Percentiles rank a stretch among this genome's conserved stretches.
phyloP scores from a whole-genome alignment of 2,113 vertebrate species.

The Campylomormyrus numenius region DNA sequence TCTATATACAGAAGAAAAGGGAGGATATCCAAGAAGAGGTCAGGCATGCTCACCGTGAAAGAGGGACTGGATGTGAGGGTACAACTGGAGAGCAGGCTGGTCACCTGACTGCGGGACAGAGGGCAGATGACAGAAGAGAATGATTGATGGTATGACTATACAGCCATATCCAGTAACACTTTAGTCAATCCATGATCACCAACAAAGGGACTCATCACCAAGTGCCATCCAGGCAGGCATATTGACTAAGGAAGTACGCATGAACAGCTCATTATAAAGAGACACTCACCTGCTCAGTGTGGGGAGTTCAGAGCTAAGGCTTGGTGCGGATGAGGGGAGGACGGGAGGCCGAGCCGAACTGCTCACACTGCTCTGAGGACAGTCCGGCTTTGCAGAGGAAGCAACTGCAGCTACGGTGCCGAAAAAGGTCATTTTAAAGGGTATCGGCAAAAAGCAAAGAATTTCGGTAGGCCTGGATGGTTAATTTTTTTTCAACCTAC shows the following conservation, averaged over 20 bases:
- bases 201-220: background rate
- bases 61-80: constrained; percentile 61
- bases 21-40: background rate
- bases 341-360: constrained; percentile 50
- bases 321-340: constrained; percentile 55
- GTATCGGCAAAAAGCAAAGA: background rate
- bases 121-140: background rate
- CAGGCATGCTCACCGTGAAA: constrained; percentile 67
- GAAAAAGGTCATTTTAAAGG: constrained; percentile 28
- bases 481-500: constrained; percentile 60
- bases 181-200: constrained; percentile 35
- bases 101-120: constrained; percentile 56
- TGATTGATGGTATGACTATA: background rate
- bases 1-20: background rate
- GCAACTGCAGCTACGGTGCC: constrained; percentile 56
- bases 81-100: constrained; percentile 66
- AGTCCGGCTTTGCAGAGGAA: constrained; percentile 64
- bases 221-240: background rate
- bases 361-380: constrained; percentile 62
- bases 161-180: constrained; percentile 16
- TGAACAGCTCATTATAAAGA: constrained; percentile 47
- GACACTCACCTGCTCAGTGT: constrained; percentile 79
- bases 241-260: background rate
- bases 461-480: background rate
- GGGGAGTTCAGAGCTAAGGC: constrained; percentile 54